Percentiles rank a stretch among this genome's conserved stretches.
Evolutionary conservation across 2,888 invertebrate species (phyloP).

Genomic region (Branchinecta sandiegonensis): DNA sequence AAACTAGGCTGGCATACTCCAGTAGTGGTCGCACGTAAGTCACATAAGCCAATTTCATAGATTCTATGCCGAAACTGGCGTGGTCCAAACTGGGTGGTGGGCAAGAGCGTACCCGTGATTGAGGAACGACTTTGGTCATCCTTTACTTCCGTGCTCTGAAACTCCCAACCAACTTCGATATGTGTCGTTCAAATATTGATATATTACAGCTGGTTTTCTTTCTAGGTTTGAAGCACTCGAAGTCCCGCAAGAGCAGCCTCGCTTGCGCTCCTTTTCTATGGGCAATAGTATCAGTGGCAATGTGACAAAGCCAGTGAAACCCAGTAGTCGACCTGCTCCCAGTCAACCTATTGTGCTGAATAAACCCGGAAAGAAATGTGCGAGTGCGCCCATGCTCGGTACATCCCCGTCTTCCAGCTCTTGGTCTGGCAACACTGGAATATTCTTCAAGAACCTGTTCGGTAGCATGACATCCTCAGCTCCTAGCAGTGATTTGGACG

Average conservation of each 20-base stretch:
- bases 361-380: slow-evolving; percentile 42
- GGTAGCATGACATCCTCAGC: slow-evolving; percentile 18
- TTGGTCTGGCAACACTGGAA: slow-evolving; percentile 18
- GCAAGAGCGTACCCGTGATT: no score
- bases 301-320: slow-evolving; percentile 24
- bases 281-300: slow-evolving; percentile 48
- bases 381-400: slow-evolving; percentile 51
- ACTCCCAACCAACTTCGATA: no score
- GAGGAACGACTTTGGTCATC: no score
- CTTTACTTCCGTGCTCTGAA: no score
- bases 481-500: slow-evolving; percentile 13
- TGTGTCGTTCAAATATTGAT: no score
- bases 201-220: slow-evolving; percentile 22
- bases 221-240: slow-evolving; percentile 34
- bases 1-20: no score
- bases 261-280: slow-evolving; percentile 61
- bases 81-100: no score
- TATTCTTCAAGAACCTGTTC: slow-evolving; percentile 16
- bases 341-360: slow-evolving; percentile 23
- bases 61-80: no score
- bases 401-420: slow-evolving; percentile 32
- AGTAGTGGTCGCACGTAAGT: no score
- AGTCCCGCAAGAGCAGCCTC: slow-evolving; percentile 30
- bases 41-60: no score
- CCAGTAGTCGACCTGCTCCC: slow-evolving; percentile 29